phyloP scores from a whole-genome alignment of 1,140 invertebrate species.

The Aphaenogaster rudis region DNA sequence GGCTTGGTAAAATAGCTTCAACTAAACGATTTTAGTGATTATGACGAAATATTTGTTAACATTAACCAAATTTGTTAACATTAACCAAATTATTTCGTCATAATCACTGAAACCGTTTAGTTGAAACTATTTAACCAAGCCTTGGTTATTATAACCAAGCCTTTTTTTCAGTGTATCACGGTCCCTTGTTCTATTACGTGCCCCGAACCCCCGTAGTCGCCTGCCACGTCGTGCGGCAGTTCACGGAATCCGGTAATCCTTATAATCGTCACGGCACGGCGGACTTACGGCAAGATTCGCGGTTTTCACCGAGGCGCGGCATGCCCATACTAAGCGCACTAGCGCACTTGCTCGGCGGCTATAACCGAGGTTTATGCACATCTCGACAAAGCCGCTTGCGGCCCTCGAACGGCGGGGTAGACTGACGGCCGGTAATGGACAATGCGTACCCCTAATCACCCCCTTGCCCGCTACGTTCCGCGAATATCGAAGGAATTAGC shows the following conservation, averaged over 20 bases:
- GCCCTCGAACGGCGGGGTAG: slow-evolving; percentile 13
- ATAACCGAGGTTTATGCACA: slow-evolving; percentile 62
- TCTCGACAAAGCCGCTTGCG: slow-evolving; percentile 29
- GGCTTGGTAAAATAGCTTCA: no score
- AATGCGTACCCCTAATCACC: slow-evolving; percentile 53
- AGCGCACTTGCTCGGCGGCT: neutral
- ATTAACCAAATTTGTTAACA: no score
- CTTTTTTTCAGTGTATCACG: no score
- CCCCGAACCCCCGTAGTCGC: neutral
- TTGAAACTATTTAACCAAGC: no score
- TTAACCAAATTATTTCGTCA: no score
- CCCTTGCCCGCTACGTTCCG: slow-evolving; percentile 50
- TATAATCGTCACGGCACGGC: slow-evolving; percentile 34
- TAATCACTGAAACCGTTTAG: no score
- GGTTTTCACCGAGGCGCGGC: slow-evolving; percentile 50
- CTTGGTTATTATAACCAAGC: no score
- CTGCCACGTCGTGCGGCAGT: neutral
- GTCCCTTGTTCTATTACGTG: neutral
- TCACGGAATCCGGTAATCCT: slow-evolving; percentile 60
- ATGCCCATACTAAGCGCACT: slow-evolving; percentile 51
- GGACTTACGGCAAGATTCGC: slow-evolving; percentile 50
- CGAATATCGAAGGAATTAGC: slow-evolving; percentile 62
- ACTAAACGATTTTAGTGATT: no score
- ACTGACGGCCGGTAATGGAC: slow-evolving; percentile 52
- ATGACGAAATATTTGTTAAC: no score